Base-by-base conservation (phyloP, 2,113 vertebrate species). In the Nothoprocta pentlandii region DNA sequence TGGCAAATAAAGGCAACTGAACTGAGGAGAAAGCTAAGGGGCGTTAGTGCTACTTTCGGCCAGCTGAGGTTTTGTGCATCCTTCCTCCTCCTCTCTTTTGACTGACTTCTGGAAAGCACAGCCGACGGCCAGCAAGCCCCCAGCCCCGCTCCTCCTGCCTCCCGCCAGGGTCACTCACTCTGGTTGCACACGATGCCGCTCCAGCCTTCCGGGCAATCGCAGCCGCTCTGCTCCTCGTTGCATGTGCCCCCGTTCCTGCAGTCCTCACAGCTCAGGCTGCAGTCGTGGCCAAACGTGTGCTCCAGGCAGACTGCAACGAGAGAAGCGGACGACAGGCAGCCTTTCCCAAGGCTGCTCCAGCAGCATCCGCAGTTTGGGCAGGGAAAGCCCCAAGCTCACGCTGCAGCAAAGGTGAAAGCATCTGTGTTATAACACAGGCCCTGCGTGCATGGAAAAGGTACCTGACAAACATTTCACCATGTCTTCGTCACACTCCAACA, bases 251-350 rank as follows among this genome's bases (percentile, higher is more conserved):
- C 98, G 0, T 99, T 99, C 3, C 94, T 93, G 73, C 99, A 99
- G 97, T 99, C 99, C 0, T 98, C 98, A 2, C 99, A 99, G 2
- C 97, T 98, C 97, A 99, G 92, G 96, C 98, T 99, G 98, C 99
- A 99, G 97, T 99, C 99, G 0, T 96, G 96, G 46, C 99, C 99
- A 0, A 99, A 99, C 3, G 98, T 98, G 81, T 97, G 96, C 3
- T 98, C 98, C 97, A 99, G 95, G 96, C 99, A 99, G 91, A 99
- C 99, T 99, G 95, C 9, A 87, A 94, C 0, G 22, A 92, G 32
- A 97, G 75, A 49, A 1, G 5, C 14, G 0, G 4, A 0, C 0
- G 6, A 39, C 82, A 46, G 94, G 17, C 21, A 21, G 12, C 28
- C 53, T 2, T 32, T n/a, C 10, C 86, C 2, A 2, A 17, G 39